A percentile compares a stretch with the other conserved stretches of the same genome.
Conservation (phyloP, 2,888 invertebrate genomes). For the Scaptomyza caliginosa region DNA sequence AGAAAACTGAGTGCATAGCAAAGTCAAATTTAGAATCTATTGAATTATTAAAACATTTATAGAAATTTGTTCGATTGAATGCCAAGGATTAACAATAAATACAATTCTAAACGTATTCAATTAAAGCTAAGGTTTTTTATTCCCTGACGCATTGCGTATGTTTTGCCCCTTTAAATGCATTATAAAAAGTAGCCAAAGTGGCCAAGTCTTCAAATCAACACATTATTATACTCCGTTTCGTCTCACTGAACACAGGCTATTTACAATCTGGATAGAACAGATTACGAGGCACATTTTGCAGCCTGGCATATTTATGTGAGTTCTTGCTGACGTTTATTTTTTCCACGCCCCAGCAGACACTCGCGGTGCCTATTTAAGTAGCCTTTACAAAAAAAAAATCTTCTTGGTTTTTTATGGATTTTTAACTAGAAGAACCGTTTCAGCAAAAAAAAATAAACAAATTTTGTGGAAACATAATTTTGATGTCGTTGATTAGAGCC, state of each 20-base stretch:
- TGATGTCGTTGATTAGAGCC: constrained; percentile 48
- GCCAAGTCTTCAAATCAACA: constrained; percentile 17
- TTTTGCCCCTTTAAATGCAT: constrained; percentile 3
- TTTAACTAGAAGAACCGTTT: constrained; percentile 37
- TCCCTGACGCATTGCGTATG: neutral
- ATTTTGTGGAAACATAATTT: constrained; percentile 38
- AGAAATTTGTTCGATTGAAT: too few species aligned
- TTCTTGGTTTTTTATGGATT: constrained; percentile 34
- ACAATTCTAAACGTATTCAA: too few species aligned
- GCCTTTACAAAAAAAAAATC: constrained; percentile 33
- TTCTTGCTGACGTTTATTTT: constrained; percentile 5
- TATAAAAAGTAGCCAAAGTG: neutral
- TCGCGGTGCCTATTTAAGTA: neutral
- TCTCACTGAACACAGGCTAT: constrained; percentile 15
- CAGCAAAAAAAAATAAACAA: constrained; percentile 4
- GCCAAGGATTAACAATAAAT: too few species aligned
- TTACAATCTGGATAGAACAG: constrained; percentile 19
- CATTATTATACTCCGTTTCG: constrained; percentile 20
- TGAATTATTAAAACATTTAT: too few species aligned
- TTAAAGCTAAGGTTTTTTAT: too few species aligned
- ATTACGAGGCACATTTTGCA: constrained; percentile 21
- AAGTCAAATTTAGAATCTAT: constrained; percentile 1
- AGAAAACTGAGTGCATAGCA: constrained; percentile 6
- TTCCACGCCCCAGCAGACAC: constrained; percentile 11
- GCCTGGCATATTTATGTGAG: constrained; percentile 20